Base-by-base conservation (phyloP, 2,113 vertebrate species). In the Phalacrocorax brasilianus region DNA sequence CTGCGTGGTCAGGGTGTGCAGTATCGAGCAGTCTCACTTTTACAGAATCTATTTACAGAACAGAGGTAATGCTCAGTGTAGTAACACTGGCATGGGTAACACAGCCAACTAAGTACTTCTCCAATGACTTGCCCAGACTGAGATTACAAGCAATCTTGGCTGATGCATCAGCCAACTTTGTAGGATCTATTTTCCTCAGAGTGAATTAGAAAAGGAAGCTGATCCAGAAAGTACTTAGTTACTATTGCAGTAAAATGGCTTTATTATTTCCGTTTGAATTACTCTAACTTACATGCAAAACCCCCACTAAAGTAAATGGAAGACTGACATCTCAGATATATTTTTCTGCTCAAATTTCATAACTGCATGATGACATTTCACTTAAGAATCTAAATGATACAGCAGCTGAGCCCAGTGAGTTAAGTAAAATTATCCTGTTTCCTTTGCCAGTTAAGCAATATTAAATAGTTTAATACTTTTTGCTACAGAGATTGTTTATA, bases 1-100 rank as follows among this genome's bases (percentile, higher is more conserved):
- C 59, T 52, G 76, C n/a, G 50, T 27, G 15, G 15, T 61, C 72
- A 67, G 50, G 30, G 45, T 70, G 71, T 47, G 22, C 52, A 47
- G 35, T 45, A 38, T 73, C 42, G 50, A 56, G 38, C 9, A 0
- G 32, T 58, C 56, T 97, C 92, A 96, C 94, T 84, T 67, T 73
- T 87, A 80, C 80, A 78, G 79, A 82, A 76, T 77, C 78, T 95
- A 88, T 97, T 98, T 95, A 97, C 88, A 97, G 95, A 97, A 89
- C 82, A 97, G 92, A 95, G 87, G 76, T 93, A 95, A 95, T 75
- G 72, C 63, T 91, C 76, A 68, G 58, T 73, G 92, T 88, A 85
- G 42, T 75, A 89, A 82, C 52, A 56, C 16, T 20, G 40, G 15
- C 50, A 56, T 81, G 76, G 80, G 65, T 85, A 82, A 44, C 33